Conservation (phyloP, 1,140 invertebrate species). For the Drosophila seguyi region DNA sequence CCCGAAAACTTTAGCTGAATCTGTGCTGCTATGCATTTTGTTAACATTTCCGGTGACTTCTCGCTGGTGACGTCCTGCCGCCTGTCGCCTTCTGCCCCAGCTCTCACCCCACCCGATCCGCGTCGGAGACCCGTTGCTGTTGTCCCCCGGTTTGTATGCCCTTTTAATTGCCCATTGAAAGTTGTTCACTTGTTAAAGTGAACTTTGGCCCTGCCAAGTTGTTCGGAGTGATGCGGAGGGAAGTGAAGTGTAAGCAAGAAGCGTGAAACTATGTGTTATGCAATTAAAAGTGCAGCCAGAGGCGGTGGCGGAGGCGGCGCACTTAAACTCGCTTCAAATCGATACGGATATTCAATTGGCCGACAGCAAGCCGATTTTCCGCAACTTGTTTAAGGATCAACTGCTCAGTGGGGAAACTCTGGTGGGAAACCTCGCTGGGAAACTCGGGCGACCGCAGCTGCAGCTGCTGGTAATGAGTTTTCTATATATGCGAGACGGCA, state of each 20-base stretch:
- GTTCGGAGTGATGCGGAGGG: slow-evolving; percentile 21
- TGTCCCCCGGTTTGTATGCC: slow-evolving; percentile 71
- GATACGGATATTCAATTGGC: slow-evolving; percentile 57
- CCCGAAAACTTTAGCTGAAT: slow-evolving; percentile 69
- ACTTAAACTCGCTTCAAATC: slow-evolving; percentile 59
- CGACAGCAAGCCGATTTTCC: slow-evolving; percentile 39
- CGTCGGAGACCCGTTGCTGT: slow-evolving; percentile 25
- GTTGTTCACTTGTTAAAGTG: slow-evolving; percentile 82
- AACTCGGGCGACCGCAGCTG: slow-evolving; percentile 31
- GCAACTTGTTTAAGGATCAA: slow-evolving; percentile 44
- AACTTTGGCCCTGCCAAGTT: slow-evolving; percentile 70
- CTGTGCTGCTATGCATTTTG: slow-evolving; percentile 72
- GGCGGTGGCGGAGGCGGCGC: slow-evolving; percentile 17
- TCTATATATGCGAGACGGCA: slow-evolving; percentile 27
- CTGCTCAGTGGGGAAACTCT: background rate
- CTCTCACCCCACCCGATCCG: background rate
- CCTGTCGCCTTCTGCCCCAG: background rate
- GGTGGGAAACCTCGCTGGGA: slow-evolving; percentile 7
- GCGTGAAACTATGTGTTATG: slow-evolving; percentile 79
- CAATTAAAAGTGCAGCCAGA: slow-evolving; percentile 67
- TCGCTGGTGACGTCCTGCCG: slow-evolving; percentile 35
- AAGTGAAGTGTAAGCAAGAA: slow-evolving; percentile 72
- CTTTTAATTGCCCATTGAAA: slow-evolving; percentile 83
- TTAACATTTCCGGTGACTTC: slow-evolving; percentile 76
- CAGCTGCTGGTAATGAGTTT: slow-evolving; percentile 54